Evolutionary conservation across 2,113 vertebrate genomes (phyloP).

Genomic region (Pseudorhombus dupliciocellatus): DNA sequence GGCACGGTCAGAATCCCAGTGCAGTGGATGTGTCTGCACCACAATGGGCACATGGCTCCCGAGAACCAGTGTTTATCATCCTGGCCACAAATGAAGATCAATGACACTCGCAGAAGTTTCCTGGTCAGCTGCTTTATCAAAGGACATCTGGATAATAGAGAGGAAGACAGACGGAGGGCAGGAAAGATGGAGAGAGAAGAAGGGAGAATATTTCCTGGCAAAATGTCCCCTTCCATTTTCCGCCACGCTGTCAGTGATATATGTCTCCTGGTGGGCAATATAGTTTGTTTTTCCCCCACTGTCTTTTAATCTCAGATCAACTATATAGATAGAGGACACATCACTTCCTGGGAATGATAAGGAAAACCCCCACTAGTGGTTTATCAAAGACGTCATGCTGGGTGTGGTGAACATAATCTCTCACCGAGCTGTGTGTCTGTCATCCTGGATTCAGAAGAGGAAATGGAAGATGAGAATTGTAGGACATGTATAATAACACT

Average conservation of each 20-base stretch:
- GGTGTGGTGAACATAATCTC: slow-evolving; percentile 12
- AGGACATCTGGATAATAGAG: slow-evolving; percentile 43
- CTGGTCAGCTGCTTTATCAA: slow-evolving; percentile 39
- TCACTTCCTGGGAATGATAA: slow-evolving; percentile 51
- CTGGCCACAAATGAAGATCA: slow-evolving; percentile 53
- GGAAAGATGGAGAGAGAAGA: slow-evolving; percentile 10
- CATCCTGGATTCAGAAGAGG: not conserved
- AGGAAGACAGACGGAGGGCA: not conserved
- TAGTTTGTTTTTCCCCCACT: slow-evolving; percentile 40
- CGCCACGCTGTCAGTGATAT: slow-evolving; percentile 63
- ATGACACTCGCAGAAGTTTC: slow-evolving; percentile 38
- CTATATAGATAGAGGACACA: slow-evolving; percentile 53
- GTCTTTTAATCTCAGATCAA: slow-evolving; percentile 66
- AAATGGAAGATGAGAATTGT: not conserved
- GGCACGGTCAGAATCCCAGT: slow-evolving; percentile 48
- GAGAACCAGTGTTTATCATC: slow-evolving; percentile 55
- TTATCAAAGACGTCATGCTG: slow-evolving; percentile 57
- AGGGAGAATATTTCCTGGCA: slow-evolving; percentile 31
- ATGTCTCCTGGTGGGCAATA: slow-evolving; percentile 52
- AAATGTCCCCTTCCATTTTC: slow-evolving; percentile 46
- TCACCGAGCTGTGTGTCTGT: slow-evolving; percentile 13
- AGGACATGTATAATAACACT: not conserved
- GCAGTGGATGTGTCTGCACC: slow-evolving; percentile 27
- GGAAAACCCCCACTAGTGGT: slow-evolving; percentile 24
- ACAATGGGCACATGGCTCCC: slow-evolving; percentile 32